phyloP scores from a whole-genome alignment of 2,797 vertebrate species.

The Orientallactaga sibirica region DNA sequence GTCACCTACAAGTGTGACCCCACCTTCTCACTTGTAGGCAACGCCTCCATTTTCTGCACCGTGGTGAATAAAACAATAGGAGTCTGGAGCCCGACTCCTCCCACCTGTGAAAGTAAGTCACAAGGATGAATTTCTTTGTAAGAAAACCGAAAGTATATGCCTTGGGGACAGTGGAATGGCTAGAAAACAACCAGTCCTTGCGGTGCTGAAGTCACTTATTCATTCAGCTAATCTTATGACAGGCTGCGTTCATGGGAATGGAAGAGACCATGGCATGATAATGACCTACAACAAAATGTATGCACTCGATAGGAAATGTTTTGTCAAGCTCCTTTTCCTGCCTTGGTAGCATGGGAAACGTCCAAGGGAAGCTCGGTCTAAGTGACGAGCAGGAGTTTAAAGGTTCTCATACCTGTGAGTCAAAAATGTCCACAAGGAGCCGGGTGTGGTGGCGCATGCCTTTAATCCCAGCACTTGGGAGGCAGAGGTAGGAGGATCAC shows the following conservation, averaged over 20 bases:
- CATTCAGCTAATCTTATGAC: not conserved
- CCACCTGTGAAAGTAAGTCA: conserved; percentile 79
- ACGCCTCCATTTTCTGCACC: conserved; percentile 23
- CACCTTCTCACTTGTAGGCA: conserved; percentile 76
- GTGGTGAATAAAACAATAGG: conserved; percentile 47
- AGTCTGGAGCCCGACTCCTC: conserved; percentile 74
- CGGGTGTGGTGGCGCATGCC: too few relatives aligned
- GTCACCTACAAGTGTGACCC: conserved; percentile 82
- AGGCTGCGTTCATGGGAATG: not conserved
- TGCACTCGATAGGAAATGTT: not conserved
- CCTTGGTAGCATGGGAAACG: not conserved
- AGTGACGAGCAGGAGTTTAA: not conserved
- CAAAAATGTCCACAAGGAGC: not conserved
- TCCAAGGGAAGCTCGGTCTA: not conserved
- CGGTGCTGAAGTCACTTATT: not conserved
- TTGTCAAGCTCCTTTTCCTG: not conserved
- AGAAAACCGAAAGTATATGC: not conserved
- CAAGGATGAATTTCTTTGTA: not conserved
- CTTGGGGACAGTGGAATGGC: not conserved
- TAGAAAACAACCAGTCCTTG: not conserved
- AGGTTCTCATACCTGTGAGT: not conserved
- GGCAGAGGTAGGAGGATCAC: too few relatives aligned
- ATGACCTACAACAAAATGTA: not conserved
- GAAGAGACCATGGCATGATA: not conserved
- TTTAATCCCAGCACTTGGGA: too few relatives aligned